A percentile compares a stretch with the other conserved stretches of the same genome.
These are phyloP conservation scores for Pygmarrhopalites habei DNA, from an alignment of 1,140 invertebrate genomes.

Conservation along the genomic window DNA sequence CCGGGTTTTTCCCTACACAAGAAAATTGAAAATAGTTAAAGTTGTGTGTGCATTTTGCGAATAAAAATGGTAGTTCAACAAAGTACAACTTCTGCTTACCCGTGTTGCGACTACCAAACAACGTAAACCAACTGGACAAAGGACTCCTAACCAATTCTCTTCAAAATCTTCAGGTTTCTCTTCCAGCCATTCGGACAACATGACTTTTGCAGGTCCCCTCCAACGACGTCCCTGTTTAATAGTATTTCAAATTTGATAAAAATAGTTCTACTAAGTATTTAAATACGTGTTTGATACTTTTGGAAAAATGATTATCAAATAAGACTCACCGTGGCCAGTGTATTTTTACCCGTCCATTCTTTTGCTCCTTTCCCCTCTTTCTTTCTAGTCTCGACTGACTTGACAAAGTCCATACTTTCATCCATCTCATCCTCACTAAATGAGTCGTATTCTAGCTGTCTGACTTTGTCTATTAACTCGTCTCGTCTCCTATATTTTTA, in stretches of 20 bases:
- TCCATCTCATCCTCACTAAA: conserved; percentile 34
- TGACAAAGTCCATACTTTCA: conserved; percentile 23
- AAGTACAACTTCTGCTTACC: conserved; percentile 46
- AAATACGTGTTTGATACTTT: neutral
- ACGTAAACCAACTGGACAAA: conserved; percentile 73
- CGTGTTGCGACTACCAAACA: conserved; percentile 64
- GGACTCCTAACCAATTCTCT: conserved; percentile 69
- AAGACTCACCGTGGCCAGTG: neutral
- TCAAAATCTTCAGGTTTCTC: conserved; percentile 72
- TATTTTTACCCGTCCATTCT: neutral
- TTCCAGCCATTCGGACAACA: conserved; percentile 86
- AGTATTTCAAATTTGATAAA: neutral
- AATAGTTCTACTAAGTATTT: neutral
- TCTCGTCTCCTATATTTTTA: conserved; percentile 29
- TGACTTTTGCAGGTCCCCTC: conserved; percentile 41
- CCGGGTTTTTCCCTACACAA: conserved; percentile 58
- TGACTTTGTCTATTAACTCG: conserved; percentile 32
- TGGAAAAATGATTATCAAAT: neutral
- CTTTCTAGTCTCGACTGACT: neutral
- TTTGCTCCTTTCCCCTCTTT: neutral
- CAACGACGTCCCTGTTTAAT: conserved; percentile 6
- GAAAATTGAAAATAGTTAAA: neutral
- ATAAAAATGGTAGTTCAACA: too few species aligned
- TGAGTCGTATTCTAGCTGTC: conserved; percentile 26
- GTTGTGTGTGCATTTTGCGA: neutral